These are phyloP conservation scores for Otus sunia DNA, from an alignment of 2,113 vertebrate genomes.

Conservation along the genomic window DNA sequence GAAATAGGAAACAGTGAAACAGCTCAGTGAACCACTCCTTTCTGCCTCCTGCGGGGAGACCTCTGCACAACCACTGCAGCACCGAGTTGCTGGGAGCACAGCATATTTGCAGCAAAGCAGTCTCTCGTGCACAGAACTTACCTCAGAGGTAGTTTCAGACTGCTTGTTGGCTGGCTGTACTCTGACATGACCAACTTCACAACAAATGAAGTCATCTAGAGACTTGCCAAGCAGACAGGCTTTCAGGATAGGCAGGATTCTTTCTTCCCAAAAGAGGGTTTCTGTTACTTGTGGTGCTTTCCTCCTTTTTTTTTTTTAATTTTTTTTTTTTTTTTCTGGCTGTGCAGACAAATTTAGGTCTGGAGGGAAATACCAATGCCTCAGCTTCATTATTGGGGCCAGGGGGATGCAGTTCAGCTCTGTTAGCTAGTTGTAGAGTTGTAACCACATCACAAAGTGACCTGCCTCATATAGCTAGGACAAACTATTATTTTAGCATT, in stretches of 20 bases:
- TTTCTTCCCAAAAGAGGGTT: not conserved
- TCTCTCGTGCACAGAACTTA: not conserved
- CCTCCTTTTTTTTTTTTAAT: fast-evolving
- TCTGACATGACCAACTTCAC: not conserved
- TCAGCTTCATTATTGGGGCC: not conserved
- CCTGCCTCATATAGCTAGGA: not conserved
- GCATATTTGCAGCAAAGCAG: not conserved
- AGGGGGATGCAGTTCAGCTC: not conserved
- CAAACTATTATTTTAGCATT: not conserved
- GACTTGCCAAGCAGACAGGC: not conserved
- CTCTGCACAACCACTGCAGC: not conserved
- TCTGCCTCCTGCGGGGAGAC: not conserved
- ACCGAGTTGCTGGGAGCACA: not conserved
- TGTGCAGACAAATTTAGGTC: not conserved
- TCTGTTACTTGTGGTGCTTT: not conserved
- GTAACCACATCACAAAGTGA: not conserved
- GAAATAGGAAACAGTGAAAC: not conserved
- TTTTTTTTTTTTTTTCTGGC: not conserved
- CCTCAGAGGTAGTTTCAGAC: not conserved
- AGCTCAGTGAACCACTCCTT: not conserved
- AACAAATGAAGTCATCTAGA: not conserved
- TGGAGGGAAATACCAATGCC: not conserved
- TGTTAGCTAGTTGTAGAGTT: not conserved
- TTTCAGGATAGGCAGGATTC: not conserved
- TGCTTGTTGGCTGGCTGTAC: not conserved